These are phyloP conservation scores for Ceratitis capitata DNA, from an alignment of 1,140 invertebrate species.

Conservation along the genomic window DNA sequence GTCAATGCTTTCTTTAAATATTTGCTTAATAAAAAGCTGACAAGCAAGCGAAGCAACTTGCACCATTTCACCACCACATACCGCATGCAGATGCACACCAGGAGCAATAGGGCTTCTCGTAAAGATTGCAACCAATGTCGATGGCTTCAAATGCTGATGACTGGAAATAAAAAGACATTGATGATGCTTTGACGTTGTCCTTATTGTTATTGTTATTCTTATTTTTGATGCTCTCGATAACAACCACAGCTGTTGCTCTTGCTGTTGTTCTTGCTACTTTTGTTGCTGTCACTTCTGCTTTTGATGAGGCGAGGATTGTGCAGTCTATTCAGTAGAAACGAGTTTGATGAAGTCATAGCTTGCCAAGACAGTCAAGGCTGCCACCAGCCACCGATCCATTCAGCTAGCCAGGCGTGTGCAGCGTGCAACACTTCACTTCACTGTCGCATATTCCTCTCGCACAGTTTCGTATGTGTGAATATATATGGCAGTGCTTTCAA, in stretches of 20 bases:
- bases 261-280: not conserved
- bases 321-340: not conserved
- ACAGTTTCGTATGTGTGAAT: not conserved
- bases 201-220: not conserved
- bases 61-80: not conserved
- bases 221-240: not conserved
- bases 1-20: too few species aligned
- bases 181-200: not conserved
- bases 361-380: not conserved
- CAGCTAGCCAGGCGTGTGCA: not conserved
- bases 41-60: too few species aligned
- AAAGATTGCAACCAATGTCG: not conserved
- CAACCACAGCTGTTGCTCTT: not conserved
- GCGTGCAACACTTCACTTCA: not conserved
- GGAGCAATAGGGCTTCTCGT: too few species aligned
- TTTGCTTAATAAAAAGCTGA: too few species aligned
- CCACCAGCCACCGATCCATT: not conserved
- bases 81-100: not conserved
- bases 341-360: conserved; percentile 4
- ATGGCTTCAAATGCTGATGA: conserved; percentile 13
- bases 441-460: not conserved
- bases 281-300: not conserved
- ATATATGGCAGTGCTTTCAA: not conserved
- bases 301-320: not conserved
- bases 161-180: conserved; percentile 13